Percentiles rank a stretch among this genome's conserved stretches.
Conservation (phyloP, 64 coral and sea anemone species). For the Pocillopora damicornis region DNA sequence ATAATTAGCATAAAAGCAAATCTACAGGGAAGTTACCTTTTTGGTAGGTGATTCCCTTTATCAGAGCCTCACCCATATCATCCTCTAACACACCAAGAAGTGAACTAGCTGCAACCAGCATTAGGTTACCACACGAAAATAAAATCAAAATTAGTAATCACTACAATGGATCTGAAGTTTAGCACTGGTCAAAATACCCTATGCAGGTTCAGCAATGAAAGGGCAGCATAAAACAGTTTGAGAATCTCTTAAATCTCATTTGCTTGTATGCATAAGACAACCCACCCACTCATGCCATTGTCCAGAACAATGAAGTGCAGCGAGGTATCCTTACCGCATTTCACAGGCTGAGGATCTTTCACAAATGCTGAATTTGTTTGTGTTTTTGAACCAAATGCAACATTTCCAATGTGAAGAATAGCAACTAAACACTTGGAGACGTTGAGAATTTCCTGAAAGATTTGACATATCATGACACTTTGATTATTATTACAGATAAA, state of each 20-base stretch:
- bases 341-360: constrained; percentile 10
- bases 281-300: too few species aligned
- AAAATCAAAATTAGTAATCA: not conserved
- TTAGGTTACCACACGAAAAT: too few species aligned
- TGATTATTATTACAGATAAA: not conserved
- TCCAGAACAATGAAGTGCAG: too few species aligned
- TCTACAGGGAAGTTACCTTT: constrained; percentile 35
- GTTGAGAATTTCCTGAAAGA: constrained; percentile 11
- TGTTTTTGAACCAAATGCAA: not conserved
- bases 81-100: constrained; percentile 54
- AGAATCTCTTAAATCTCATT: too few species aligned
- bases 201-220: too few species aligned
- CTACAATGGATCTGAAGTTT: too few species aligned
- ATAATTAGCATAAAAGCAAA: not conserved
- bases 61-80: constrained; percentile 22
- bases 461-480: too few species aligned
- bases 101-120: constrained; percentile 41
- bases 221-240: too few species aligned
- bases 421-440: constrained; percentile 8
- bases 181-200: too few species aligned
- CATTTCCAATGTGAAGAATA: constrained; percentile 33
- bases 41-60: constrained; percentile 32
- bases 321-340: constrained; percentile 4
- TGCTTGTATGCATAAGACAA: too few species aligned
- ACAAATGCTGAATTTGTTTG: constrained; percentile 12